phyloP scores from a whole-genome alignment of 2,797 vertebrate species.

The Parambassis ranga region DNA sequence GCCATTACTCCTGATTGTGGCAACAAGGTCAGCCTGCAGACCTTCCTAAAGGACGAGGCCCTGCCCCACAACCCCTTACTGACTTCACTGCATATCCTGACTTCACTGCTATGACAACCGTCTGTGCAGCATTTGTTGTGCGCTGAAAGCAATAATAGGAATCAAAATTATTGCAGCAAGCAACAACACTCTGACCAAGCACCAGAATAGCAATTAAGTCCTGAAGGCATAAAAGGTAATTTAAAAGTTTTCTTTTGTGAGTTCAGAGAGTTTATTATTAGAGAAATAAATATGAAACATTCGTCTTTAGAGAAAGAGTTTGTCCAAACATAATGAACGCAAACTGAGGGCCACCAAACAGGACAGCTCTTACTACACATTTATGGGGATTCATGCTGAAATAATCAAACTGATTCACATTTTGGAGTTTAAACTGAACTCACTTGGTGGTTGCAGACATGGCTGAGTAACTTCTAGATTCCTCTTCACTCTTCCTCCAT shows the following conservation, averaged over 20 bases:
- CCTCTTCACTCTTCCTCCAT: slow-evolving; percentile 67
- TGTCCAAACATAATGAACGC: background rate
- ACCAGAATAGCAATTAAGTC: slow-evolving; percentile 35
- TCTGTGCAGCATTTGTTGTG: slow-evolving; percentile 20
- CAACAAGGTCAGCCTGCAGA: slow-evolving; percentile 83
- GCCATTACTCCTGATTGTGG: slow-evolving; percentile 82
- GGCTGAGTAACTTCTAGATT: slow-evolving; percentile 70
- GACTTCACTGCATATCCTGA: slow-evolving; percentile 66
- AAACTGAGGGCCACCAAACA: background rate
- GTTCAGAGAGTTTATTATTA: slow-evolving; percentile 23
- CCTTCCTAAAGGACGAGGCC: slow-evolving; percentile 80
- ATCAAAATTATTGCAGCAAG: slow-evolving; percentile 47
- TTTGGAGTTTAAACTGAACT: slow-evolving; percentile 67
- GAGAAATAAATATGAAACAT: slow-evolving; percentile 15
- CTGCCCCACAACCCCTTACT: slow-evolving; percentile 43
- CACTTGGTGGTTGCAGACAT: slow-evolving; percentile 61
- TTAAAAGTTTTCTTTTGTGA: slow-evolving; percentile 13
- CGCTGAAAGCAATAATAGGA: slow-evolving; percentile 54
- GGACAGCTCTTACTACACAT: background rate
- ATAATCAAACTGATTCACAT: background rate
- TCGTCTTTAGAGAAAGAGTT: background rate
- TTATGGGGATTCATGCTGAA: no score
- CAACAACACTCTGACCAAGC: slow-evolving; percentile 18
- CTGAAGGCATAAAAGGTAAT: slow-evolving; percentile 29
- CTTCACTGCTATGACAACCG: slow-evolving; percentile 73